A percentile compares a stretch with the other conserved stretches of the same genome.
These are phyloP conservation scores for Petaurus breviceps DNA, from an alignment of 2,113 vertebrate genomes.

Conservation along the genomic window DNA sequence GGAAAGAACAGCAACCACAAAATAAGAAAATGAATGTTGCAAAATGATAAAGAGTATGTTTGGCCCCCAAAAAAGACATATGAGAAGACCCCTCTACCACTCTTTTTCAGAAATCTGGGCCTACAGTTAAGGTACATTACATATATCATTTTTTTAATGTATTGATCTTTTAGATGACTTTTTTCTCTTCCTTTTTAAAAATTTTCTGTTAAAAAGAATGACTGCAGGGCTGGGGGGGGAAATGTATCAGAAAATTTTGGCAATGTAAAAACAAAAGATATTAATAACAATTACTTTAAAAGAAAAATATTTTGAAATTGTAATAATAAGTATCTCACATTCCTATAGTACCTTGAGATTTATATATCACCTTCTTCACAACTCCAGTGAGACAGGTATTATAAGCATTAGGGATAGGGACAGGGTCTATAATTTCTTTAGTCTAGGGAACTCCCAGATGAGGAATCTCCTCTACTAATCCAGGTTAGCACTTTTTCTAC, in stretches of 20 bases:
- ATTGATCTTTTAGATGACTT: neutral
- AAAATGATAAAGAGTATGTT: neutral
- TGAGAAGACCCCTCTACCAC: neutral
- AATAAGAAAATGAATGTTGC: neutral
- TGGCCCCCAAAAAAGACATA: neutral
- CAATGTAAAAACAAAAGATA: neutral
- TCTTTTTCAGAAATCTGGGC: neutral
- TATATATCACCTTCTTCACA: neutral
- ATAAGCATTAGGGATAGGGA: neutral
- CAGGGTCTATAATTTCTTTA: neutral
- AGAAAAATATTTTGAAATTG: neutral
- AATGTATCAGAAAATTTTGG: neutral
- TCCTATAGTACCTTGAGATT: neutral
- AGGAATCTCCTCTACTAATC: neutral
- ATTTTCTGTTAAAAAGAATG: no score
- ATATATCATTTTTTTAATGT: neutral
- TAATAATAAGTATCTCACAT: neutral
- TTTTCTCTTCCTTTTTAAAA: neutral
- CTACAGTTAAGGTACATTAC: neutral
- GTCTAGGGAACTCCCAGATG: neutral
- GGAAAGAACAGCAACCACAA: neutral
- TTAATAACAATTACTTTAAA: neutral
- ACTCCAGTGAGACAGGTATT: neutral
- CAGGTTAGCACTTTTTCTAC: neutral
- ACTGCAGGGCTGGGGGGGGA: no score